Conservation (phyloP, 2,888 invertebrate species). For the Dasysyrphus albostriatus region DNA sequence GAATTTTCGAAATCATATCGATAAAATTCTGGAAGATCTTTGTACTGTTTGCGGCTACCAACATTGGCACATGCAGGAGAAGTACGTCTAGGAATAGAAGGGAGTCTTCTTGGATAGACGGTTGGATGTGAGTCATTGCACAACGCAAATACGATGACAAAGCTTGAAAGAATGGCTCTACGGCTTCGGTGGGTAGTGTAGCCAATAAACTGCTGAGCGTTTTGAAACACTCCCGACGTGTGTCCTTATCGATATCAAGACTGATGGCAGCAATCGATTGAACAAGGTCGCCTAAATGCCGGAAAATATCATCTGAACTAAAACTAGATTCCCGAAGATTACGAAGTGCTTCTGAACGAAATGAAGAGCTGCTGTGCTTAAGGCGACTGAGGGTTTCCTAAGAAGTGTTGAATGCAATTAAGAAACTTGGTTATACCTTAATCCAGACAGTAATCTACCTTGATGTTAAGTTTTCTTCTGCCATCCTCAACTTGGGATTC, state of each 20-base stretch:
- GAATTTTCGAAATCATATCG: conserved; percentile 92
- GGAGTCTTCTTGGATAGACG: conserved; percentile 92
- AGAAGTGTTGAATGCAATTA: background rate
- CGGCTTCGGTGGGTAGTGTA: conserved; percentile 76
- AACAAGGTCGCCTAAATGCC: conserved; percentile 88
- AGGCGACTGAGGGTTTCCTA: conserved; percentile 84
- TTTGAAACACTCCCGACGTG: conserved; percentile 84
- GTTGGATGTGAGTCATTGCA: conserved; percentile 95
- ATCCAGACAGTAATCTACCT: conserved; percentile 51
- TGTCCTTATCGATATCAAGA: conserved; percentile 88
- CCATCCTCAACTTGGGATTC: conserved; percentile 88
- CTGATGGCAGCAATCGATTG: conserved; percentile 88
- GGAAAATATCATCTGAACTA: conserved; percentile 83
- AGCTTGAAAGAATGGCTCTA: conserved; percentile 89
- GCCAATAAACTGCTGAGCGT: conserved; percentile 83
- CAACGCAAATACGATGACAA: conserved; percentile 92
- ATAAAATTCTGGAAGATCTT: conserved; percentile 92
- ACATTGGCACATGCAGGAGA: conserved; percentile 87
- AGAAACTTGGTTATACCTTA: background rate
- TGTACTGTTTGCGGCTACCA: conserved; percentile 88
- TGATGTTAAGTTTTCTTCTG: conserved; percentile 89
- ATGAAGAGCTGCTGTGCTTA: conserved; percentile 84
- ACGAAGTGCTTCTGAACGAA: conserved; percentile 81
- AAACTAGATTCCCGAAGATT: conserved; percentile 82
- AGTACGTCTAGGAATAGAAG: conserved; percentile 91